Conservation (phyloP, 2,113 vertebrate genomes). For the Hydrochoerus hydrochaeris region DNA sequence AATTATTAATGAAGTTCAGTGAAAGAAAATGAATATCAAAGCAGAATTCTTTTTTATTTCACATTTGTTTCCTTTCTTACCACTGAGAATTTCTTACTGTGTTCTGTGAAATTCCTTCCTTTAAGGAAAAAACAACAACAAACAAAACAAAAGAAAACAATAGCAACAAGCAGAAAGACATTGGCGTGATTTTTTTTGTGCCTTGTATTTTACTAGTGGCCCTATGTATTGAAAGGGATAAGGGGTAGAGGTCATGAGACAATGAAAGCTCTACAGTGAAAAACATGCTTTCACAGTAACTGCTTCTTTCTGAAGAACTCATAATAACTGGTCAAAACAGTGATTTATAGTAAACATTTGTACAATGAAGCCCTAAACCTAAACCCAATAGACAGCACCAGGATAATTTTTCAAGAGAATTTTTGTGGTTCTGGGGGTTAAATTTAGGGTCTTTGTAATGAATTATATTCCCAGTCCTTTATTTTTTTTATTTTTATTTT, state of each 20-base stretch:
- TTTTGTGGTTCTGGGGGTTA: not conserved
- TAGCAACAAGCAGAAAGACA: not conserved
- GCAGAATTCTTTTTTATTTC: not conserved
- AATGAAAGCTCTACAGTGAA: not conserved
- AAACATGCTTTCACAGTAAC: not conserved
- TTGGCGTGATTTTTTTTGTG: not conserved
- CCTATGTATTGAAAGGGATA: not conserved
- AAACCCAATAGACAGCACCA: not conserved
- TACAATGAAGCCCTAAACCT: not conserved
- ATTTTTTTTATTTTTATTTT: not conserved
- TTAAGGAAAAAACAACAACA: not conserved
- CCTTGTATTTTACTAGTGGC: not conserved
- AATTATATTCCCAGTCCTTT: not conserved
- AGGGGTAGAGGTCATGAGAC: not conserved
- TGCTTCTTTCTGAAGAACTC: not conserved
- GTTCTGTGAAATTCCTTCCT: not conserved
- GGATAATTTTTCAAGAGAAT: conserved; percentile 30
- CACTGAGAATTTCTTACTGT: not conserved
- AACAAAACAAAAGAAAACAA: not conserved
- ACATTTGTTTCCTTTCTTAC: not conserved
- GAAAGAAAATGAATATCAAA: not conserved
- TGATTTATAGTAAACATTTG: not conserved
- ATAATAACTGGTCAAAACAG: not conserved
- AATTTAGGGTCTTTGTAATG: not conserved
- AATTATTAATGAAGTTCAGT: conserved; percentile 40